Conservation (phyloP, 2,888 invertebrate species). For the Xylota sylvarum region DNA sequence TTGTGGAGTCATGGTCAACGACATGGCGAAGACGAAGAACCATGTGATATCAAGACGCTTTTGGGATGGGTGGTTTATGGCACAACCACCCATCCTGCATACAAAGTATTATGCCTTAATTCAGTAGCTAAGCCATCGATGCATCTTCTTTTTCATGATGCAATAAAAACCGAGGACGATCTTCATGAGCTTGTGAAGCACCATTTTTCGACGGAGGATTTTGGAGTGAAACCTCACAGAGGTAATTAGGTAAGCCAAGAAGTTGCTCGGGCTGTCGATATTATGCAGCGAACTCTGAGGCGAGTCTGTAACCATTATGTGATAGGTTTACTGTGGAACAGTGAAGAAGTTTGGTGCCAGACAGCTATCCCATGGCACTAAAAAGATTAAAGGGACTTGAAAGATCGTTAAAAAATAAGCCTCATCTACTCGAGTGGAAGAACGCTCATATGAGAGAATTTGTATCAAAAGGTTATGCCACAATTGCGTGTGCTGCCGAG, state of each 20-base stretch:
- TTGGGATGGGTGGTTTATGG: slow-evolving; percentile 35
- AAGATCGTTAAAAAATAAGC: neutral
- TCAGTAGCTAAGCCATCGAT: slow-evolving; percentile 15
- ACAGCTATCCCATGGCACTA: too few species aligned
- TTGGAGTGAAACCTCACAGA: slow-evolving; percentile 30
- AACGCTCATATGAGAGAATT: neutral
- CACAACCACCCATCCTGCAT: slow-evolving; percentile 16
- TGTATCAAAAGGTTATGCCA: neutral
- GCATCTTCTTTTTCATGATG: slow-evolving; percentile 13
- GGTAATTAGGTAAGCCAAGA: slow-evolving; percentile 33
- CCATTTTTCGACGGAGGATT: slow-evolving; percentile 17
- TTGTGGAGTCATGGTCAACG: neutral
- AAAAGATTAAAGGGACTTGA: neutral
- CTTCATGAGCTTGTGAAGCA: too few species aligned
- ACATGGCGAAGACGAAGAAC: slow-evolving; percentile 18
- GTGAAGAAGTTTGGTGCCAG: too few species aligned
- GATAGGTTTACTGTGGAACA: too few species aligned
- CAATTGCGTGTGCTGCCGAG: neutral
- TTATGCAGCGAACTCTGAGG: too few species aligned
- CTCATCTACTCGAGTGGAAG: too few species aligned
- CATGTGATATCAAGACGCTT: slow-evolving; percentile 16
- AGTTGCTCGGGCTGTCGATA: neutral
- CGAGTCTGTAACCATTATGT: too few species aligned
- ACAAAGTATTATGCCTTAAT: neutral
- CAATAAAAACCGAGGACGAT: slow-evolving; percentile 19